Conservation (phyloP, 2,888 invertebrate species). For the Odontomyia ornata region DNA sequence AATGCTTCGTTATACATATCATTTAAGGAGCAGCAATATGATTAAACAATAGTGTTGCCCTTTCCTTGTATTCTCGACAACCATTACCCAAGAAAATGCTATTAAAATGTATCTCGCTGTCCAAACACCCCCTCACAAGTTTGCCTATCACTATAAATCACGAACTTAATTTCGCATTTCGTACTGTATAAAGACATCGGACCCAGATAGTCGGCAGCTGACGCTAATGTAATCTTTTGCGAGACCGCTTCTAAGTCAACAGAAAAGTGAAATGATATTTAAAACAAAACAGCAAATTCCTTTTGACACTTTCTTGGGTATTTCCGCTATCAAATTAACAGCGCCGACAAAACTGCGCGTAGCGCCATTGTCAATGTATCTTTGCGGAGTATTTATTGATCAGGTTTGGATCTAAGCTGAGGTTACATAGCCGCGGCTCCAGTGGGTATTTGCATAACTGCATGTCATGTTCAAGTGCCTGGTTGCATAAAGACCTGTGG, state of each 20-base stretch:
- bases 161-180: conserved; percentile 11
- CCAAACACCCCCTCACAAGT: neutral
- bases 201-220: neutral
- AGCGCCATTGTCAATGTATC: neutral
- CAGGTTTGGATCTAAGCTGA: neutral
- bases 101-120: neutral
- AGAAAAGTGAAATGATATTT: neutral
- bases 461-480: neutral
- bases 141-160: conserved; percentile 1
- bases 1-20: too few species aligned
- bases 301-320: conserved; percentile 23
- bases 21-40: too few species aligned
- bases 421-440: neutral
- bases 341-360: neutral
- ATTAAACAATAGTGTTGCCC: too few species aligned
- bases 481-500: conserved; percentile 17
- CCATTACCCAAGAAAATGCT: neutral
- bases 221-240: neutral
- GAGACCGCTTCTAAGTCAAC: neutral
- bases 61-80: neutral
- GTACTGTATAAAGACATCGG: neutral
- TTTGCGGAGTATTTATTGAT: neutral
- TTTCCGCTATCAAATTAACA: conserved; percentile 10
- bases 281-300: neutral
- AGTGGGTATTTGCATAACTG: conserved; percentile 8